Conservation (phyloP, 2,797 vertebrate species). For the Myripristis murdjan region DNA sequence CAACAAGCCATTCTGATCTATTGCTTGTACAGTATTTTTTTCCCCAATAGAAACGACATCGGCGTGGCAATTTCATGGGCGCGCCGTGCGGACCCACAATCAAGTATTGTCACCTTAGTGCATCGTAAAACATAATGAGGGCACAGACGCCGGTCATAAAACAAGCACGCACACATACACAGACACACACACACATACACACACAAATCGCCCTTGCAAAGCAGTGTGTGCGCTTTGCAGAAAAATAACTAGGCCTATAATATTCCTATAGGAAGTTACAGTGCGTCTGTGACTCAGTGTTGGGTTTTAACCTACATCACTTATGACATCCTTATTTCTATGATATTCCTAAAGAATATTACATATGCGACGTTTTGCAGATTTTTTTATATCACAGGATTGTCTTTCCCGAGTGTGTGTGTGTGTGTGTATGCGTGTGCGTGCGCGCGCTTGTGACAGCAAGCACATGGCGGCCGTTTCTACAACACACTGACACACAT, state of each 20-base stretch:
- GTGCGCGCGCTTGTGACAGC: slow-evolving; percentile 66
- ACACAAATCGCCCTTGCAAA: background rate
- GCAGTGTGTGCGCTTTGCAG: background rate
- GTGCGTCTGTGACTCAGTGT: too few species aligned
- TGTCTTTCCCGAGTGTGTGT: too few species aligned
- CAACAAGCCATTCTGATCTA: slow-evolving; percentile 9
- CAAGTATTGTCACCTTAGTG: slow-evolving; percentile 38
- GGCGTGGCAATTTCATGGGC: slow-evolving; percentile 12
- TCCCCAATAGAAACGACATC: slow-evolving; percentile 25
- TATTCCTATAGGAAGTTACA: too few species aligned
- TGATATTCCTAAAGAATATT: too few species aligned
- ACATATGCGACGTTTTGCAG: too few species aligned
- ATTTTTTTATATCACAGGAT: too few species aligned
- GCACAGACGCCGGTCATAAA: slow-evolving; percentile 48
- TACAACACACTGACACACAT: slow-evolving; percentile 82
- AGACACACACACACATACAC: slow-evolving; percentile 11
- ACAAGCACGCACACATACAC: too few species aligned
- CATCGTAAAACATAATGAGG: slow-evolving; percentile 64
- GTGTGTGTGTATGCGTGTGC: slow-evolving; percentile 22
- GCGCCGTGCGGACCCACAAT: slow-evolving; percentile 17
- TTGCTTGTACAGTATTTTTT: background rate
- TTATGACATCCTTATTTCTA: too few species aligned
- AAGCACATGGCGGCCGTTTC: slow-evolving; percentile 78
- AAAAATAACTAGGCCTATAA: too few species aligned
- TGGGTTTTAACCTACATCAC: too few species aligned